Percentiles rank a stretch among this genome's conserved stretches.
These are phyloP conservation scores for Sympetrum striolatum DNA, from an alignment of 2,888 invertebrate genomes.

Conservation along the genomic window DNA sequence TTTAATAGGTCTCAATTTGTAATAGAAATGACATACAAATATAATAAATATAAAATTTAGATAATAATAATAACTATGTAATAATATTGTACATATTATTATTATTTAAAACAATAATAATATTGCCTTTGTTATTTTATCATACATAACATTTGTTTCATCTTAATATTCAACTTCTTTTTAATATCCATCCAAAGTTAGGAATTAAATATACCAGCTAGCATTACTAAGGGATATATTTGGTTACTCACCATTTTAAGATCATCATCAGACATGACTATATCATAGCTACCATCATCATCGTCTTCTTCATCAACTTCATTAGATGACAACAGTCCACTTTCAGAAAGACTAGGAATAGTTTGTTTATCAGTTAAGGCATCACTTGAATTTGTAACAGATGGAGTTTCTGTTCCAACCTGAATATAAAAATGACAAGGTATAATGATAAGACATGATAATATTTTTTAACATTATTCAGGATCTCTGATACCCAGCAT, in stretches of 20 bases:
- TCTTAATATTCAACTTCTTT: too few species aligned
- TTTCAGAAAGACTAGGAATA: too few species aligned
- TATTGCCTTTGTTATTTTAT: too few species aligned
- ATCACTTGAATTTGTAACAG: not conserved
- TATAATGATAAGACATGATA: too few species aligned
- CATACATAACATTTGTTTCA: not conserved
- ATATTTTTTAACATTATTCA: not conserved
- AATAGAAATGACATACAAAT: too few species aligned
- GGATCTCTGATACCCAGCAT: too few species aligned
- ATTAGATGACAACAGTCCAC: not conserved
- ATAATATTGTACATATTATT: not conserved
- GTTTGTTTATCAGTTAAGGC: not conserved
- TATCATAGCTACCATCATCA: not conserved
- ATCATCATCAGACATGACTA: constrained; percentile 12
- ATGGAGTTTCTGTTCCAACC: not conserved
- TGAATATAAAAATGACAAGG: not conserved
- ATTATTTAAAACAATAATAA: too few species aligned
- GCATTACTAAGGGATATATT: too few species aligned
- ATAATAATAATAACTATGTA: not conserved
- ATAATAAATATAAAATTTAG: too few species aligned
- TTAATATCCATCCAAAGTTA: too few species aligned
- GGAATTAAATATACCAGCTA: not conserved
- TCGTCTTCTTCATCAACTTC: not conserved
- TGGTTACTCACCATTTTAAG: not conserved
- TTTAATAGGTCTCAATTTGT: too few species aligned